These are phyloP conservation scores for Amphilophus citrinellus DNA, from an alignment of 2,113 vertebrate species.

Conservation along the genomic window DNA sequence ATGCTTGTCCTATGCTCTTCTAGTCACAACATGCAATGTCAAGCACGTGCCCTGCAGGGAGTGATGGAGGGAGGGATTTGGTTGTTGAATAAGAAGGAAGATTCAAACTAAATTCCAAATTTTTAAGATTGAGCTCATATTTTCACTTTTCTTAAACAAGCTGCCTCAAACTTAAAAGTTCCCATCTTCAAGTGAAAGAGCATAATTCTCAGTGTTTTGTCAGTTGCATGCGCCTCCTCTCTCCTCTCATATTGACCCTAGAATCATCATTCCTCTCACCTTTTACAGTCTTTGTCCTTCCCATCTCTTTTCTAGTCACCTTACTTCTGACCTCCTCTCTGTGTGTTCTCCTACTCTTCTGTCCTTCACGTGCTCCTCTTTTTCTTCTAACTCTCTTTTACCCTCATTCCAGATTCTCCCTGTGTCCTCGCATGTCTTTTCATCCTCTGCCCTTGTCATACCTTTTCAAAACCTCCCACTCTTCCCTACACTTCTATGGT, in stretches of 20 bases:
- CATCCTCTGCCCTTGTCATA: conserved; percentile 65
- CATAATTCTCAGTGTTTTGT: not conserved
- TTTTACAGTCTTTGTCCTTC: conserved; percentile 10
- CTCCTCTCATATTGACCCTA: conserved; percentile 22
- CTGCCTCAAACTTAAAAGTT: not conserved
- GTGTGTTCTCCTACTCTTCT: not conserved
- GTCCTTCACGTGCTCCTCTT: conserved; percentile 25
- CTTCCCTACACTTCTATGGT: conserved; percentile 30
- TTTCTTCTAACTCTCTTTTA: not conserved
- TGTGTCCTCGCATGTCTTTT: conserved; percentile 40
- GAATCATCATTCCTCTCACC: not conserved
- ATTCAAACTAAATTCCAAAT: conserved; percentile 3
- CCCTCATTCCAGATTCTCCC: conserved; percentile 60
- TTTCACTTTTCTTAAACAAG: conserved; percentile 13
- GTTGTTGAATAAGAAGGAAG: no score
- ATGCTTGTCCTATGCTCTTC: conserved; percentile 18
- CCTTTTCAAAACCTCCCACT: conserved; percentile 31
- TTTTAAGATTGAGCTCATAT: not conserved
- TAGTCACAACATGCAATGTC: conserved; percentile 17
- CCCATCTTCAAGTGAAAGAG: fast-evolving
- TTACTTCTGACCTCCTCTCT: conserved; percentile 10
- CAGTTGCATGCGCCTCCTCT: not conserved
- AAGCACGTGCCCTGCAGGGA: conserved; percentile 8
- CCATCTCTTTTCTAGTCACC: conserved; percentile 16
- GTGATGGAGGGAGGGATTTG: not conserved